Base-by-base conservation (phyloP, 2,797 vertebrate species). In the Manis javanica region DNA sequence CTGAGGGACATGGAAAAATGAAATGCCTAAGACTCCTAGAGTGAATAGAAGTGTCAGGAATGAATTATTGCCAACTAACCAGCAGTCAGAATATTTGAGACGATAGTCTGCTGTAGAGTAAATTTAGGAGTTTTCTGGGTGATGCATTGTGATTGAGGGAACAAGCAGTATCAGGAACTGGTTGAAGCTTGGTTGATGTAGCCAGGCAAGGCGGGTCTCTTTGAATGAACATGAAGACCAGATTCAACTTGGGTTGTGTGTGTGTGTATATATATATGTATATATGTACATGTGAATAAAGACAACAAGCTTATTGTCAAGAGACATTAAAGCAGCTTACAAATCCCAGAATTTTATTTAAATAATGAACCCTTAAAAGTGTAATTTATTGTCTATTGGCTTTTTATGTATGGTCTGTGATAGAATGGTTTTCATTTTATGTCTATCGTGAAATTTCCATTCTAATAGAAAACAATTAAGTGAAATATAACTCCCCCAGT, bases 311-410 rank as follows among this genome's bases (percentile, higher is more conserved):
- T 63, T 94, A 79, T 42, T 69, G 74, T 72, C 19, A 82, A 75
- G 83, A 91, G 46, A 82, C 10, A 31, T 74, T 29, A 90, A 87
- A 31, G 31, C 19, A 94, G 39, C 24, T 79, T 96, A 88, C 12
- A 89, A 26, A 71, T 82, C 42, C 21, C 26, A 68, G 1, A 64
- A 53, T 75, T 97, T 96, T 69, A 19, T 90, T 87, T 92, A 72
- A 57, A 61, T 95, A 94, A 66, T 90, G 26, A 7, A 46, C 39
- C 63, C 71, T 92, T 90, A 26, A 69, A 82, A 79, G 23, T 18
- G 7, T 72, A 59, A 23, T 68, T 46, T 91, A 63, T 64, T 94
- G 23, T 39, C 37, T 59, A 2, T 85, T 69, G 49, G 24, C 81
- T 11, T 87, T 82, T 87, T 91, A 51, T 77, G 49, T 91, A 51